Percentiles rank a stretch among this genome's conserved stretches.
Conservation (phyloP, 2,888 invertebrate genomes). For the Drosophila lutescens region DNA sequence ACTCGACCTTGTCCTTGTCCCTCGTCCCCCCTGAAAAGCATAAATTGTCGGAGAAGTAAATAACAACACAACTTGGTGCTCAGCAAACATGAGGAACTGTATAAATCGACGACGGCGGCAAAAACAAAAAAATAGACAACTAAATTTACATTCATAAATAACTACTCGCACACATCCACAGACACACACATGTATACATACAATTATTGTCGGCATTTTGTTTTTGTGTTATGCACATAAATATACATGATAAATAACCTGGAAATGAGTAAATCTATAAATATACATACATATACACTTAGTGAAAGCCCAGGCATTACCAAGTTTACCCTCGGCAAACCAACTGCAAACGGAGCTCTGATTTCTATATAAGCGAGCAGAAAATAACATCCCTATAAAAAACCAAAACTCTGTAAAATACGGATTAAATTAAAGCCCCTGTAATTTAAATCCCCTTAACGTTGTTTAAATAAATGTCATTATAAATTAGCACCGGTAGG, state of each 20-base stretch:
- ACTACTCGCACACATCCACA: constrained; percentile 41
- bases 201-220: constrained; percentile 60
- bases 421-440: constrained; percentile 30
- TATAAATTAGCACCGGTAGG: constrained; percentile 20
- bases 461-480: constrained; percentile 37
- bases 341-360: constrained; percentile 2
- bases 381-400: constrained; percentile 6
- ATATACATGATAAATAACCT: constrained; percentile 49
- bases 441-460: constrained; percentile 36
- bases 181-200: constrained; percentile 3
- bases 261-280: constrained; percentile 41
- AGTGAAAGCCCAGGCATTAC: constrained; percentile 17
- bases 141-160: constrained; percentile 61
- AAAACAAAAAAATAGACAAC: constrained; percentile 22
- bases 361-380: constrained; percentile 3
- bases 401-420: constrained; percentile 29
- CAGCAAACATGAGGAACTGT: constrained; percentile 32
- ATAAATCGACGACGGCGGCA: constrained; percentile 21
- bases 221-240: constrained; percentile 57
- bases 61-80: constrained; percentile 34
- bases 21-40: constrained; percentile 17
- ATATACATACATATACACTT: constrained; percentile 30
- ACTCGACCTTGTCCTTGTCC: constrained; percentile 9
- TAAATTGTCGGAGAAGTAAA: constrained; percentile 42
- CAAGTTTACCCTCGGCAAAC: constrained; percentile 3